Percentiles rank a stretch among this genome's conserved stretches.
Evolutionary conservation across 2,113 vertebrate genomes (phyloP).

Genomic region (Oryzias javanicus): DNA sequence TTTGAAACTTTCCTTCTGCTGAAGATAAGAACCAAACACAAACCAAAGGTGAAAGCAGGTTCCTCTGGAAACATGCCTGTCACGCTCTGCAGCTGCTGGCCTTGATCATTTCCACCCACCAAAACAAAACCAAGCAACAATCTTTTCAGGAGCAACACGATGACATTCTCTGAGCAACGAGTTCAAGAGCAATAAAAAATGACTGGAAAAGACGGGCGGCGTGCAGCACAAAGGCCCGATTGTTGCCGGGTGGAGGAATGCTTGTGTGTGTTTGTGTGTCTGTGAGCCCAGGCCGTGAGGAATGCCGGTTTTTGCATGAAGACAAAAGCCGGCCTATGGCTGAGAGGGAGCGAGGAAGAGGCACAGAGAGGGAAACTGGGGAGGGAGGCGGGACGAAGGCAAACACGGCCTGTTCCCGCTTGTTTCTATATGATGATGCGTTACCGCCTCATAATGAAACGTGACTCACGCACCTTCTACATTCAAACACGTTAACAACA

Average conservation of each 20-base stretch:
- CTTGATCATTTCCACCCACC: conserved; percentile 32
- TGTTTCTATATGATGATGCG: no score
- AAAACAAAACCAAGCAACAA: conserved; percentile 27
- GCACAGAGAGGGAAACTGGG: conserved; percentile 33
- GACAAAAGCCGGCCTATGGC: conserved; percentile 72
- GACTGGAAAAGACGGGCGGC: conserved; percentile 67
- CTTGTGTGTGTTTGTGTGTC: conserved; percentile 64
- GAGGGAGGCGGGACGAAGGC: neutral
- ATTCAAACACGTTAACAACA: no score
- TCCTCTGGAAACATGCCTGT: conserved; percentile 14
- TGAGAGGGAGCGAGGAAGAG: conserved; percentile 27
- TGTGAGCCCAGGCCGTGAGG: conserved; percentile 59
- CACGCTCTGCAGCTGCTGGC: conserved; percentile 35
- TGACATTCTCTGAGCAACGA: conserved; percentile 59
- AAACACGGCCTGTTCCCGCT: neutral
- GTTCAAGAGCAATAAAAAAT: conserved; percentile 73
- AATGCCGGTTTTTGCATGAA: conserved; percentile 71
- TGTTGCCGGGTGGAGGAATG: conserved; percentile 71
- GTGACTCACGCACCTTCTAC: no score
- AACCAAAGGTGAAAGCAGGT: conserved; percentile 28
- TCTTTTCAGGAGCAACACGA: conserved; percentile 54
- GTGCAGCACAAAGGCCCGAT: conserved; percentile 69
- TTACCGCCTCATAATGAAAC: no score
- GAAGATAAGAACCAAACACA: conserved; percentile 5
- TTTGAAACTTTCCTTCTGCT: no score